Evolutionary conservation across 2,797 vertebrate species (phyloP).

Genomic region (Gallinago nigripennis): DNA sequence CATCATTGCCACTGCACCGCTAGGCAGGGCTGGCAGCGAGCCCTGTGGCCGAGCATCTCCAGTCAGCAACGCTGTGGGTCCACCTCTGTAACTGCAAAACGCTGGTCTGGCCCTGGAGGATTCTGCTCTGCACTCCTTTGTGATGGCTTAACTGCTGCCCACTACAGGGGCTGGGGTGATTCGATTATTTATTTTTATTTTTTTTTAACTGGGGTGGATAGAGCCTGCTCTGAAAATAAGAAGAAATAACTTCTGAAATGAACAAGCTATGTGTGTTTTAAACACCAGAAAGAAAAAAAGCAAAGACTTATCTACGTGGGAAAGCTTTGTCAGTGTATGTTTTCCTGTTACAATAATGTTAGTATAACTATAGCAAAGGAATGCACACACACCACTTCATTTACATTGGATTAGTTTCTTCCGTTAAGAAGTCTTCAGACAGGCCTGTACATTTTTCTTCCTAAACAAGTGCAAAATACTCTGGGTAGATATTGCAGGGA

Average conservation of each 20-base stretch:
- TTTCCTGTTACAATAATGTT: constrained; percentile 22
- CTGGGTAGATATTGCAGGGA: neutral
- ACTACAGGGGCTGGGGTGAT: neutral
- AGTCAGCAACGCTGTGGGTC: neutral
- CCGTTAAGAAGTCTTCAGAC: neutral
- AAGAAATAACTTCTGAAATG: constrained; percentile 3
- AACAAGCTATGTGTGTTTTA: neutral
- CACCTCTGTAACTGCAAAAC: neutral
- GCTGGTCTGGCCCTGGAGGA: neutral
- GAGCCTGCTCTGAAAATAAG: neutral
- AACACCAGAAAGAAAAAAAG: neutral
- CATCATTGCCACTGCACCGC: fast-evolving
- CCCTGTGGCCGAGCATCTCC: neutral
- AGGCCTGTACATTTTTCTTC: neutral
- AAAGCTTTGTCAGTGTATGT: neutral
- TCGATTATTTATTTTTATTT: neutral
- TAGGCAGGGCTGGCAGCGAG: neutral
- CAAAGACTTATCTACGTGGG: neutral
- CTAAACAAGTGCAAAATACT: neutral
- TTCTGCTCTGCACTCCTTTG: neutral
- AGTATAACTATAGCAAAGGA: neutral
- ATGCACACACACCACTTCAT: neutral
- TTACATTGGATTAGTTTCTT: constrained; percentile 26
- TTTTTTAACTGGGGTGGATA: neutral
- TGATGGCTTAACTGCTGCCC: neutral